phyloP scores from a whole-genome alignment of 1,140 invertebrate genomes.

The Bathynomus jamesi region DNA sequence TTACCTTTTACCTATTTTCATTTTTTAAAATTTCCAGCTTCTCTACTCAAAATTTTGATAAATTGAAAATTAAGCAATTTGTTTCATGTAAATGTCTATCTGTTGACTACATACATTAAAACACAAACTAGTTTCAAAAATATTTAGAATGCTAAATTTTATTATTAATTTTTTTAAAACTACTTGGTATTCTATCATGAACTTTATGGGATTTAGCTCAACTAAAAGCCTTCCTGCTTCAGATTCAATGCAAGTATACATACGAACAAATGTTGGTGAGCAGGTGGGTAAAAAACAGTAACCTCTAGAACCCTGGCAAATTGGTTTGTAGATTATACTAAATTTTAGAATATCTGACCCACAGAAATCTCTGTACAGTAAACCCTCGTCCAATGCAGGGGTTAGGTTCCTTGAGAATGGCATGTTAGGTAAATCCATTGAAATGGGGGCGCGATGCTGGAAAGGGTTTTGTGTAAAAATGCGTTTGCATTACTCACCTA shows the following conservation, averaged over 20 bases:
- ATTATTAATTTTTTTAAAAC: not conserved
- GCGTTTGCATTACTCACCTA: no score
- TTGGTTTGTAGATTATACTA: not conserved
- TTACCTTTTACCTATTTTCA: no score
- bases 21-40: no score
- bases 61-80: no score
- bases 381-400: not conserved
- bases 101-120: no score
- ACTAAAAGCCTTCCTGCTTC: not conserved
- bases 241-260: not conserved
- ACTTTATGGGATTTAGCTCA: not conserved
- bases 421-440: not conserved
- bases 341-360: not conserved
- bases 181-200: not conserved
- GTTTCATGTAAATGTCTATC: no score
- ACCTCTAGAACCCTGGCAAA: not conserved
- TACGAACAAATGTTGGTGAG: not conserved
- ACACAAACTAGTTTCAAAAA: no score
- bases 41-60: no score
- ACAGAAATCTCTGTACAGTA: not conserved
- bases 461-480: not conserved
- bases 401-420: no score
- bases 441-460: not conserved
- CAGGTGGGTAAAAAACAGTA: not conserved
- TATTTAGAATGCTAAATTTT: no score